Base-by-base conservation (phyloP, 2,888 invertebrate genomes). In the Quadriops clusia region DNA sequence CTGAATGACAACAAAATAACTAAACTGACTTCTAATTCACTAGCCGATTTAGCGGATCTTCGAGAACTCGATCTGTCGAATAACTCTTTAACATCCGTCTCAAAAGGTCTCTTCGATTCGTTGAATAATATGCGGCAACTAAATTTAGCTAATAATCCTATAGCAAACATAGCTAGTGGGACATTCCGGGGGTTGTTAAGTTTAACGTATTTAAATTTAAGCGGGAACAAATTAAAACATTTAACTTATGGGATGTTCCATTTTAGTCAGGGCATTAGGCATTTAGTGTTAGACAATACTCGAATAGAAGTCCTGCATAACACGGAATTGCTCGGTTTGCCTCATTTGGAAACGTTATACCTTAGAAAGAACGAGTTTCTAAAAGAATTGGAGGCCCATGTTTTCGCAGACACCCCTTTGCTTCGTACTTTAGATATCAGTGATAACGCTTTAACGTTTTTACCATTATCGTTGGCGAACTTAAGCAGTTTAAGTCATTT, bases 11-110 rank as follows among this genome's bases (percentile, higher is more conserved):
- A 82, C 64, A 67, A 67, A 51, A 70, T 84, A 52, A 74, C 70
- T 49, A 74, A 72, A 55, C 64, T 84, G 42, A 74, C 79, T 36
- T 68, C 76, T 40, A 76, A 79, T 51, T 71, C 82, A 47, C 74
- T 89, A 56, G 77, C 77, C 51, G 79, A 80, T 39, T 65, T 87
- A 44, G 67, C 63, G 35, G 72, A 77, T 47, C 64, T 89, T 43
- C 72, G 70, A 50, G 65, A 63, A 32, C 65, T 86, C 39, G 76
- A 82, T 55, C 59, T 71, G 27, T 70, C 72, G 31, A 63, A 67
- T 49, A 84, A 83, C 58, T 67, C 70, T 44, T 63, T 84, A 49
- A 63, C 68, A 28, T 64, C 61, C 43, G 64, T 85, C 42, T 73
- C 71, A 44, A 78, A 72, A 57, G 73, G 70, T 30, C 58, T 77